These are phyloP conservation scores for Hippocampus guttulatus DNA, from an alignment of 2,113 vertebrate species.

Conservation along the genomic window DNA sequence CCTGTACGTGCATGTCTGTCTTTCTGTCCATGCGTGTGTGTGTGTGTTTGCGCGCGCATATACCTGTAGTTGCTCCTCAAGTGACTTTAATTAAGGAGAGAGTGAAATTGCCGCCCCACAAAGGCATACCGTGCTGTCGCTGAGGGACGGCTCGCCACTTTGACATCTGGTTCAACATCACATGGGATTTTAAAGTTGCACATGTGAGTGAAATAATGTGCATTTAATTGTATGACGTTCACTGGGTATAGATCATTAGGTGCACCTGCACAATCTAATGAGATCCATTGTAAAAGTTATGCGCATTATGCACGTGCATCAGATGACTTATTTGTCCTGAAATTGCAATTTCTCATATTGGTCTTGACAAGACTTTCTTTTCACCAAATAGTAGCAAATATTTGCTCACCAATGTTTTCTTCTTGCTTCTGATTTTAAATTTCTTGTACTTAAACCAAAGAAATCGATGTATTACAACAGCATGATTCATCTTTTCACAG, in stretches of 20 bases:
- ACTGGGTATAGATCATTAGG: background rate
- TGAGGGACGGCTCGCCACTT: constrained; percentile 12
- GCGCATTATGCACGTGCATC: background rate
- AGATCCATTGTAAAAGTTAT: background rate
- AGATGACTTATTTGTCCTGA: no score
- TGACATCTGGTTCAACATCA: constrained; percentile 34
- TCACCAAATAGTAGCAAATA: no score
- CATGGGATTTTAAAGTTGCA: constrained; percentile 23
- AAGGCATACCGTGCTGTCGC: constrained; percentile 17
- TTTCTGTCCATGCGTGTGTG: background rate
- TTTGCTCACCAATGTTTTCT: no score
- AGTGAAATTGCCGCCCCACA: constrained; percentile 47
- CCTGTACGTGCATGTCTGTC: constrained; percentile 29
- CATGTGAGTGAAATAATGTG: constrained; percentile 3
- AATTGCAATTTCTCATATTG: background rate
- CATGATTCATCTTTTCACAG: no score
- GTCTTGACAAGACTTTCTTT: background rate
- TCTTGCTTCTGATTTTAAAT: no score
- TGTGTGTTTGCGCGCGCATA: constrained; percentile 20
- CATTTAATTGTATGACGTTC: background rate
- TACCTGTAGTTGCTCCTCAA: constrained; percentile 35
- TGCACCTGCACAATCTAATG: background rate
- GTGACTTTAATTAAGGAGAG: constrained; percentile 48
- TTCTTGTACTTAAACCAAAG: no score
- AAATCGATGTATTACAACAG: no score